Evolutionary conservation across 2,888 invertebrate genomes (phyloP).

Genomic region (Steinernema hermaphroditum): DNA sequence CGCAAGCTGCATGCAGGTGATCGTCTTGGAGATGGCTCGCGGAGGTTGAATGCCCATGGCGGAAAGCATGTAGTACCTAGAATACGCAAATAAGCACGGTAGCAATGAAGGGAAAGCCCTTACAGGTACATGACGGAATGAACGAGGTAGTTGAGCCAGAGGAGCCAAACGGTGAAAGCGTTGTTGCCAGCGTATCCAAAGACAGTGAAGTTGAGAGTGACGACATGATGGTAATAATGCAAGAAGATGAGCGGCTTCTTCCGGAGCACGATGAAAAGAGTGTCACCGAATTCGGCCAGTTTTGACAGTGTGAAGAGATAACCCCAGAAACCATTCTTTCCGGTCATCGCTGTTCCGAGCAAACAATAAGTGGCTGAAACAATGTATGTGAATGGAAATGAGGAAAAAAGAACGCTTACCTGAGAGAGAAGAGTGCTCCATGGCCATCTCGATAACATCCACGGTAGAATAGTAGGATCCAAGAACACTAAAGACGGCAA

Average conservation of each 20-base stretch:
- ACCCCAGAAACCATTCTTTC: conserved; percentile 16
- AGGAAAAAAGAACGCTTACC: neutral
- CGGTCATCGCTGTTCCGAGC: neutral
- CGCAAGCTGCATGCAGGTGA: neutral
- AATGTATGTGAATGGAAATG: neutral
- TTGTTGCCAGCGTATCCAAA: conserved; percentile 15
- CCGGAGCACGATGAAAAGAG: conserved; percentile 17
- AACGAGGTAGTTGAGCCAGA: neutral
- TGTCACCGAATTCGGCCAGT: conserved; percentile 13
- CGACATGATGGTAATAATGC: conserved; percentile 14
- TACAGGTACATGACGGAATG: conserved; percentile 12
- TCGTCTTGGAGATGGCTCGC: neutral
- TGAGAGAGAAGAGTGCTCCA: neutral
- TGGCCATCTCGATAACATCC: neutral
- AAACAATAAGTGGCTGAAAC: conserved; percentile 18
- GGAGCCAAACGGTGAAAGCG: conserved; percentile 17
- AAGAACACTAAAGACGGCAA: conserved; percentile 9
- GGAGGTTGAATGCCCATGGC: neutral
- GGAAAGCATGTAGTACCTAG: conserved; percentile 13
- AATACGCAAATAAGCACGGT: too few relatives aligned
- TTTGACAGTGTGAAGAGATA: conserved; percentile 13
- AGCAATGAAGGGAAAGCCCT: too few relatives aligned
- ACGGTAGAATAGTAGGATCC: neutral
- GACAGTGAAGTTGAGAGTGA: conserved; percentile 6
- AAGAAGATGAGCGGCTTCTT: conserved; percentile 27